Evolutionary conservation across 2,888 invertebrate species (phyloP), one percentile per base, ranked within the genome.

Genomic region (Acleris holmiana): DNA sequence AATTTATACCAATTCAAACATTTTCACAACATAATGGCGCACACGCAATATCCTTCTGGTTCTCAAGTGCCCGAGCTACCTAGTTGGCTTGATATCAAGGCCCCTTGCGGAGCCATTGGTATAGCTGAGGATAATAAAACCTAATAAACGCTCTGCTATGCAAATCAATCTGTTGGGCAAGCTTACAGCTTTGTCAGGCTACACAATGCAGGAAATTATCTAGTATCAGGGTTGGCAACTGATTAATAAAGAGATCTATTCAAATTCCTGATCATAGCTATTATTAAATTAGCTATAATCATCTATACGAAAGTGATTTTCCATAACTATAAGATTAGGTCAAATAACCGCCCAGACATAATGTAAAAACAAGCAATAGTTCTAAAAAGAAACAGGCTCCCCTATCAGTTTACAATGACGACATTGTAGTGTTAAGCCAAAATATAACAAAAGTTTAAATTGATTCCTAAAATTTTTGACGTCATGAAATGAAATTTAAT

Each of bases 111-210:
- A 64, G 63, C 41, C 48, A 5, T 4, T 41, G 64, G 64, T 21
- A 48, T 19, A 13, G 53, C 10, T 18, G 21, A 21, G 55, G 21
- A 18, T 60, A 60, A 68, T 66, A 67, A 67, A 67, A 64, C 54
- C 50, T 62, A 57, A 68, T 87, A 86, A 85, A 75, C 76, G 76
- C 78, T 84, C 79, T 80, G 79, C 82, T 83, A 84, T 82, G 84
- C 82, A 85, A 85, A 87, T 87, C 84, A 82, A 83, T 83, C 78
- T 64, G 72, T 82, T 85, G 78, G 82, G 73, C 76, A 84, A 82
- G 74, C 69, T 70, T 68, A 69, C 66, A 68, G 72, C 75, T 78
- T 79, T 82, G 83, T 83, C 78, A 80, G 76, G 64, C 70, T 68
- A 74, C 76, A 77, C 77, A 76, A 79, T 77, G 70, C 75, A 78